A percentile compares a stretch with the other conserved stretches of the same genome.
Evolutionary conservation across 1,140 invertebrate genomes (phyloP).

Genomic region (Atta texana): DNA sequence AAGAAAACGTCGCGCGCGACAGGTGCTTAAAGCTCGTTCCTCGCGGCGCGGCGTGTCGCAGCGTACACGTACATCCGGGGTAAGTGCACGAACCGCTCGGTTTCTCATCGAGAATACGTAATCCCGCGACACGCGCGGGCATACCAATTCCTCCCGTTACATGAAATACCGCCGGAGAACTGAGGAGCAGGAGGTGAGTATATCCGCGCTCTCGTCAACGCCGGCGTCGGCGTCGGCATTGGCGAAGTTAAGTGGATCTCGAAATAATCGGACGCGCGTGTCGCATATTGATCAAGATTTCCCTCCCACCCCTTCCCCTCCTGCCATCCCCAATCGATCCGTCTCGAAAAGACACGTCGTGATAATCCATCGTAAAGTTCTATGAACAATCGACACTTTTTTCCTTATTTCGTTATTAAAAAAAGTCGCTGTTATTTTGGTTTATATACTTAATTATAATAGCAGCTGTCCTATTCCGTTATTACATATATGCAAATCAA

Average conservation of each 20-base stretch:
- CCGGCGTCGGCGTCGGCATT: neutral
- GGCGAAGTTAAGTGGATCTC: slow-evolving; percentile 56
- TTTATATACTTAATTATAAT: neutral
- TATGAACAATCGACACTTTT: neutral
- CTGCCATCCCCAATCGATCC: neutral
- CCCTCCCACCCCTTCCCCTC: neutral
- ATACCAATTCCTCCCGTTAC: slow-evolving; percentile 69
- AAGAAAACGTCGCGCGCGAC: slow-evolving; percentile 51
- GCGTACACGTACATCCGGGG: slow-evolving; percentile 67
- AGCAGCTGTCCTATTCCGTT: neutral
- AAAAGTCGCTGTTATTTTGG: neutral
- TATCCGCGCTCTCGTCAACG: slow-evolving; percentile 26
- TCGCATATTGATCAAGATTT: slow-evolving; percentile 46
- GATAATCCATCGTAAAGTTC: neutral
- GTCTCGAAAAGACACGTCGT: neutral
- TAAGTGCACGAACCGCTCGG: slow-evolving; percentile 70
- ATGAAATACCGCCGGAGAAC: slow-evolving; percentile 55
- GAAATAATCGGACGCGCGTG: slow-evolving; percentile 42
- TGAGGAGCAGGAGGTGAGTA: neutral
- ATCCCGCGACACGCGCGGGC: slow-evolving; percentile 65
- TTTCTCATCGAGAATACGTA: slow-evolving; percentile 70
- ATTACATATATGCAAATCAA: neutral
- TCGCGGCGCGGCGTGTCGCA: slow-evolving; percentile 39
- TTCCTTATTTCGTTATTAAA: neutral
- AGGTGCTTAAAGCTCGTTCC: slow-evolving; percentile 59